Base-by-base conservation (phyloP, 2,888 invertebrate species). In the Heliothis peltigera region DNA sequence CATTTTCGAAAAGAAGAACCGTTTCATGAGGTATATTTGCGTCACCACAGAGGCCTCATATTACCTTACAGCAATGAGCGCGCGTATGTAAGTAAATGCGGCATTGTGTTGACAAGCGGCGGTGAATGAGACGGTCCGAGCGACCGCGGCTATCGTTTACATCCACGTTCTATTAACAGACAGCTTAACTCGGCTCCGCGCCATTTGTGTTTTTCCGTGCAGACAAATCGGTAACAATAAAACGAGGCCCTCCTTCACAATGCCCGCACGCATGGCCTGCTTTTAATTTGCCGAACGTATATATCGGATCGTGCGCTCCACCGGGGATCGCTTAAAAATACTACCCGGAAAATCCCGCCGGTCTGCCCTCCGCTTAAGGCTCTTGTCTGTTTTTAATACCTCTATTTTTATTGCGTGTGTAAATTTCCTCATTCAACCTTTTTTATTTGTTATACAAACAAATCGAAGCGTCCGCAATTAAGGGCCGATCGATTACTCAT, bases 211-310 rank as follows among this genome's bases (percentile, higher is more conserved):
- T 89, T 90, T 88, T 82, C 90, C 92, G 89, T 87, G 92, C 94
- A 92, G 91, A 92, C 89, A 90, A 91, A 94, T 93, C 92, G 93
- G 89, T 86, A 91, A 94, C 94, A 94, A 94, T 94, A 92, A 92
- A 92, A 86, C 88, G 87, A 78, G 89, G 85, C 84, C 83, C 88
- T 87, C 84, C 88, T 89, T 85, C 89, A 93, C 94, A 93, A 93
- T 92, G 87, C 87, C 80, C 73, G 86, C 84, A 90, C 93, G 94
- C 94, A 92, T 93, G 90, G 92, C 84, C 91, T 92, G 91, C 87
- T 95, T 94, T 94, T 95, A 94, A 95, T 95, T 94, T 94, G 88
- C 91, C 92, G 87, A 89, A 89, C 90, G 91, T 85, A 87, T 87
- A 87, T 90, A 91, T 89, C 90, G 87, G 87, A 88, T 89, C 88